A percentile compares a stretch with the other conserved stretches of the same genome.
These are phyloP conservation scores for Buathra laborator DNA, from an alignment of 2,888 invertebrate genomes.

Conservation along the genomic window DNA sequence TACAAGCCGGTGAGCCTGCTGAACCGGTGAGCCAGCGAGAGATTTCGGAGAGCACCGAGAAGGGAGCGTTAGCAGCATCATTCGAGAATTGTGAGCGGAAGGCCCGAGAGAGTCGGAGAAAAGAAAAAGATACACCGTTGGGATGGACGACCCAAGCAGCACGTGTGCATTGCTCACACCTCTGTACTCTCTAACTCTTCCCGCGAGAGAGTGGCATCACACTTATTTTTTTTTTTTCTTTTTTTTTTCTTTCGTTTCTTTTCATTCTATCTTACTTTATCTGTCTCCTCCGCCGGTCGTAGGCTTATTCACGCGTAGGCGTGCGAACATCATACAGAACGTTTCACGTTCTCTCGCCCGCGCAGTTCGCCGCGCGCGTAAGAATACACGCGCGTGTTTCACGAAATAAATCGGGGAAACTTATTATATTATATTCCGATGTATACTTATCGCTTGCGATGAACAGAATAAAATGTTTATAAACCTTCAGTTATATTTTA, in stretches of 20 bases:
- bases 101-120: not conserved
- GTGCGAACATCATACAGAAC: conserved; percentile 26
- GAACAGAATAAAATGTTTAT: not conserved
- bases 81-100: not conserved
- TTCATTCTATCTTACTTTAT: conserved; percentile 11
- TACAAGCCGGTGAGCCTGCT: conserved; percentile 32
- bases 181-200: conserved; percentile 6
- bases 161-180: conserved; percentile 50
- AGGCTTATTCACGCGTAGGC: conserved; percentile 42
- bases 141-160: not conserved
- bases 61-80: not conserved
- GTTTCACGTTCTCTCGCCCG: conserved; percentile 26
- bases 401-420: not conserved
- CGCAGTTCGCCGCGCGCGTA: conserved; percentile 2
- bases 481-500: not conserved
- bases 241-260: not conserved
- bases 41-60: conserved; percentile 21
- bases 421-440: conserved; percentile 1
- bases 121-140: not conserved
- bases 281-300: conserved; percentile 6
- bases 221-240: not conserved
- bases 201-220: not conserved
- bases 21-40: conserved; percentile 48
- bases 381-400: not conserved
- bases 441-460: not conserved